Evolutionary conservation across 1,140 invertebrate genomes (phyloP), one percentile per base, ranked within the genome.

Genomic region (Eurosta solidaginis): DNA sequence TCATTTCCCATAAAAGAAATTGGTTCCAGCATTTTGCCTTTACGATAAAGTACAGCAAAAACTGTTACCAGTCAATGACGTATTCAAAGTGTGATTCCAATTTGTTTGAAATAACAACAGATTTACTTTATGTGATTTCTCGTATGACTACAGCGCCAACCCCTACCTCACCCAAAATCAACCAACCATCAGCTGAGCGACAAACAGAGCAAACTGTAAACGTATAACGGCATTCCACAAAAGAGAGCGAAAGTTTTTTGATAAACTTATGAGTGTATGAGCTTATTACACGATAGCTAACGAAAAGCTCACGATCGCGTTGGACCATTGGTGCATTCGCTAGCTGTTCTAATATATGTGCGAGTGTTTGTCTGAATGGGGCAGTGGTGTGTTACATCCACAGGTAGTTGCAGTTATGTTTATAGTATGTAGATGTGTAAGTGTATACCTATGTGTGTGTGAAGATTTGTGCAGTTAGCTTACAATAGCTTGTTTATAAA

Each of bases 401-500:
- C 59, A 68, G 59, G 59, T 68, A 68, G 59, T 68, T 68, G 59
- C 59, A 68, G 59, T n/a, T n/a, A n/a, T n/a, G n/a, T n/a, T n/a
- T n/a, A n/a, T n/a, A n/a, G n/a, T n/a, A n/a, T n/a, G n/a, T n/a
- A n/a, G n/a, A n/a, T n/a, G n/a, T n/a, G n/a, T n/a, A n/a, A n/a
- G n/a, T n/a, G n/a, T n/a, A n/a, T n/a, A n/a, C n/a, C n/a, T n/a
- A n/a, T n/a, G n/a, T n/a, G n/a, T n/a, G n/a, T n/a, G n/a, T n/a
- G n/a, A n/a, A n/a, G n/a, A n/a, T n/a, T n/a, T n/a, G n/a, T n/a
- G 50, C 27, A 29, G 27, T 54, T 54, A 25, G 25, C 50, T 22
- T 54, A 54, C 22, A 40, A 68, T 40, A 68, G 33, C 59, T 22
- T 52, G 25, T 22, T 22, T 9, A 68, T 33, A 20, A 2, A 20